Evolutionary conservation across 1,140 invertebrate species (phyloP).

Genomic region (Mesaphorura yosii): DNA sequence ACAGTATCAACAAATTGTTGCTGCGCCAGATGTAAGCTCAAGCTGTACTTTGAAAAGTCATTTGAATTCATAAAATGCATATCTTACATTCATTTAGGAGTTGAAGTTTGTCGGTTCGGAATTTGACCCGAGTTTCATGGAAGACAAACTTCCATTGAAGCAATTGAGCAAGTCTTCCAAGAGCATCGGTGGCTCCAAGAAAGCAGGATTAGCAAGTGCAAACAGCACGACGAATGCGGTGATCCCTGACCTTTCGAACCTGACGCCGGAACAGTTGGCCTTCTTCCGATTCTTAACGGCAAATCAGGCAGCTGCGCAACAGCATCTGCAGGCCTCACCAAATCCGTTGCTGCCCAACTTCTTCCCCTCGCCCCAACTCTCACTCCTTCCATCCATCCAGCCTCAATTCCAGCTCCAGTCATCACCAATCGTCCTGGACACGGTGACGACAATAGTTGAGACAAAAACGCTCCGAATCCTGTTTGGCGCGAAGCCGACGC

Average conservation of each 20-base stretch:
- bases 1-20: constrained; percentile 51
- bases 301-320: constrained; percentile 33
- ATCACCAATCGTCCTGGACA: constrained; percentile 66
- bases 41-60: constrained; percentile 21
- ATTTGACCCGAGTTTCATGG: constrained; percentile 55
- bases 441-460: constrained; percentile 62
- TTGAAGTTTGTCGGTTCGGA: constrained; percentile 53
- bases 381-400: constrained; percentile 33
- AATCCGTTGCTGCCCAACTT: constrained; percentile 37
- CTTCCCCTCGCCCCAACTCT: constrained; percentile 1
- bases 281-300: constrained; percentile 40
- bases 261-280: constrained; percentile 55
- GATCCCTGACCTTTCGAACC: constrained; percentile 36
- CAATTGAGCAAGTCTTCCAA: constrained; percentile 3
- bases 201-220: constrained; percentile 27
- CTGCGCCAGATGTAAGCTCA: constrained; percentile 36
- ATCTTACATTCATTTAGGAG: constrained; percentile 39
- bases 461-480: constrained; percentile 71
- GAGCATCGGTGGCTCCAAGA: constrained; percentile 32
- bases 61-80: no score
- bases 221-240: constrained; percentile 34
- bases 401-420: constrained; percentile 65
- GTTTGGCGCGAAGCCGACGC: constrained; percentile 76
- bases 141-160: constrained; percentile 36
- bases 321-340: constrained; percentile 37